phyloP scores from a whole-genome alignment of 2,888 invertebrate species.

The Metopia argyrocephala region DNA sequence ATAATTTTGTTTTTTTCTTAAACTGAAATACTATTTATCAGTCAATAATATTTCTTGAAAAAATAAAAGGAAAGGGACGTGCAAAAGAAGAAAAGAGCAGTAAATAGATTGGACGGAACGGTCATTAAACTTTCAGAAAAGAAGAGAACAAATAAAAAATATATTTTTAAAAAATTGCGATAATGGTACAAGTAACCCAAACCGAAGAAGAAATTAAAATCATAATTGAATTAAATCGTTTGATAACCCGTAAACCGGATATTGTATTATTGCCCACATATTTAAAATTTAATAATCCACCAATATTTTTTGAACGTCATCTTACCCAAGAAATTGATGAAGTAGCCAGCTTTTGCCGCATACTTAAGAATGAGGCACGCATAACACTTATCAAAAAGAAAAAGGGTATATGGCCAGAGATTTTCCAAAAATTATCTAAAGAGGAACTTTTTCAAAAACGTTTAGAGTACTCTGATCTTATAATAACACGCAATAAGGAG shows the following conservation, averaged over 20 bases:
- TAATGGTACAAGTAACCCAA: conserved; percentile 77
- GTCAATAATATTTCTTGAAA: not conserved
- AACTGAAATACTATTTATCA: conserved; percentile 8
- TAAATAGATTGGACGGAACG: conserved; percentile 2
- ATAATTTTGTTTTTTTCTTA: not conserved
- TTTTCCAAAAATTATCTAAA: conserved; percentile 74
- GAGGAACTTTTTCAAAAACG: conserved; percentile 74
- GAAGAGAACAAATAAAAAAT: not conserved
- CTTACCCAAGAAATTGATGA: conserved; percentile 76
- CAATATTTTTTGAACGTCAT: conserved; percentile 77
- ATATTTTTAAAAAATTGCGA: conserved; percentile 15
- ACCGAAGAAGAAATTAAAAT: conserved; percentile 77
- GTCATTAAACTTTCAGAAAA: conserved; percentile 39
- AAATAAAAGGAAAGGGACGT: not conserved
- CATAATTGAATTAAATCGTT: conserved; percentile 75
- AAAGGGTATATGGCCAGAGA: conserved; percentile 75
- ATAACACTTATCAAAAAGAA: conserved; percentile 74
- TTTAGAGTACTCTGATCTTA: conserved; percentile 73
- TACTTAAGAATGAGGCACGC: conserved; percentile 76
- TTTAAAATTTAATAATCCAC: conserved; percentile 77
- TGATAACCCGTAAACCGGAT: conserved; percentile 75
- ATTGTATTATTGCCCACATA: conserved; percentile 75
- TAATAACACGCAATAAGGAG: conserved; percentile 75
- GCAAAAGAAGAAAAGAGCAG: not conserved
- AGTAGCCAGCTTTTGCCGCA: conserved; percentile 74